Conservation (phyloP, 2,888 invertebrate genomes). For the Gandaritis pyraliata region DNA sequence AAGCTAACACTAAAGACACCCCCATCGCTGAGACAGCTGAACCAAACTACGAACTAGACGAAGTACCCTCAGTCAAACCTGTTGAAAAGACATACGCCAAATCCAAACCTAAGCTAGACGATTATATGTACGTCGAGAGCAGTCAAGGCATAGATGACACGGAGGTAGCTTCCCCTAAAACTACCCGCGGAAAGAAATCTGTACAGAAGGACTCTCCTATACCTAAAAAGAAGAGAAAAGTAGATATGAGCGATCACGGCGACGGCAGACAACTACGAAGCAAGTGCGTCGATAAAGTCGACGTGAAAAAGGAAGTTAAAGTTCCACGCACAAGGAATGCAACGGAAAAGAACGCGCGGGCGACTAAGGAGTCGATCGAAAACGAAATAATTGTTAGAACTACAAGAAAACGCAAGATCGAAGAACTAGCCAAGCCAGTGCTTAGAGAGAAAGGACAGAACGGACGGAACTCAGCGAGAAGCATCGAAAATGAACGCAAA, state of each 20-base stretch:
- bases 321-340: slow-evolving; percentile 62
- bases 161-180: slow-evolving; percentile 68
- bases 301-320: slow-evolving; percentile 41
- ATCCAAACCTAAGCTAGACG: slow-evolving; percentile 71
- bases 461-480: slow-evolving; percentile 58
- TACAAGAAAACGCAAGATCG: slow-evolving; percentile 68
- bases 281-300: slow-evolving; percentile 47
- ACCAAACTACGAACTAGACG: slow-evolving; percentile 62
- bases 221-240: slow-evolving; percentile 72
- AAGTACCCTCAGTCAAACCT: slow-evolving; percentile 69
- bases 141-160: slow-evolving; percentile 69
- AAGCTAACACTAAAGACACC: slow-evolving; percentile 69
- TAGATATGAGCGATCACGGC: slow-evolving; percentile 43
- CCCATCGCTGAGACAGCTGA: slow-evolving; percentile 58
- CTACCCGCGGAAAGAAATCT: slow-evolving; percentile 58
- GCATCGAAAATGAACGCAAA: slow-evolving; percentile 55
- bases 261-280: slow-evolving; percentile 53
- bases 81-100: slow-evolving; percentile 77
- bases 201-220: slow-evolving; percentile 57
- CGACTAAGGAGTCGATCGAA: slow-evolving; percentile 76
- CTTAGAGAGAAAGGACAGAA: slow-evolving; percentile 77
- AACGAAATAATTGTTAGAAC: slow-evolving; percentile 66
- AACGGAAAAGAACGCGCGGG: slow-evolving; percentile 71
- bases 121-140: slow-evolving; percentile 75
- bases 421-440: slow-evolving; percentile 68